A percentile compares a stretch with the other conserved stretches of the same genome.
Evolutionary conservation across 2,888 invertebrate species (phyloP).

Genomic region (Thumatha senex): DNA sequence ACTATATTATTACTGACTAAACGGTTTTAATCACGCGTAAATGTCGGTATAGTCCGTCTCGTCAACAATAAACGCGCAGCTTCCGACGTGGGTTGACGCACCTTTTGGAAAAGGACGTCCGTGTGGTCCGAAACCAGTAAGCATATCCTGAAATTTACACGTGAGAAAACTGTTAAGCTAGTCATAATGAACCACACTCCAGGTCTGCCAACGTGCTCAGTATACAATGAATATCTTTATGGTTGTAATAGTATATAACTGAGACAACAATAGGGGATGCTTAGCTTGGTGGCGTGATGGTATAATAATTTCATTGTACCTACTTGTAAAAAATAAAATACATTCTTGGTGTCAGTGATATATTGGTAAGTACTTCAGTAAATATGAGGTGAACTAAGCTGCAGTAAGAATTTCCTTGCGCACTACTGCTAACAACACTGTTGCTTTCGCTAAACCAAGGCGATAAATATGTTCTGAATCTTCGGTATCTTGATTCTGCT

Average conservation of each 20-base stretch:
- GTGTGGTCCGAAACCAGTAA: no score
- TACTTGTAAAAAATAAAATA: not conserved
- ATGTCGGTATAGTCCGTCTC: no score
- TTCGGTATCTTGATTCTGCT: not conserved
- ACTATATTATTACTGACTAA: no score
- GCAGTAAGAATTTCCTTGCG: not conserved
- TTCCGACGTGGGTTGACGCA: no score
- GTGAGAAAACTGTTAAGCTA: no score
- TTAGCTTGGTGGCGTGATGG: constrained; percentile 11
- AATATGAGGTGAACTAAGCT: not conserved
- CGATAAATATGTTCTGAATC: not conserved
- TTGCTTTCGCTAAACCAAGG: not conserved
- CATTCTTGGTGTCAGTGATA: not conserved
- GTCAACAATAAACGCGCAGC: no score
- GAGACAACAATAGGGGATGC: constrained; percentile 3
- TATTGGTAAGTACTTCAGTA: constrained; percentile 5
- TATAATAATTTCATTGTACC: not conserved
- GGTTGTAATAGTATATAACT: not conserved
- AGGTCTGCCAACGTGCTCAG: not conserved
- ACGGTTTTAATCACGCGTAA: no score
- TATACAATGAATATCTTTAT: not conserved
- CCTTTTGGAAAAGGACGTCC: no score
- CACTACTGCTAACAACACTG: not conserved
- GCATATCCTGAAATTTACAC: no score
- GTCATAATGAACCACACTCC: no score